Conservation (phyloP, 2,888 invertebrate species). For the Argyra leucocephala region DNA sequence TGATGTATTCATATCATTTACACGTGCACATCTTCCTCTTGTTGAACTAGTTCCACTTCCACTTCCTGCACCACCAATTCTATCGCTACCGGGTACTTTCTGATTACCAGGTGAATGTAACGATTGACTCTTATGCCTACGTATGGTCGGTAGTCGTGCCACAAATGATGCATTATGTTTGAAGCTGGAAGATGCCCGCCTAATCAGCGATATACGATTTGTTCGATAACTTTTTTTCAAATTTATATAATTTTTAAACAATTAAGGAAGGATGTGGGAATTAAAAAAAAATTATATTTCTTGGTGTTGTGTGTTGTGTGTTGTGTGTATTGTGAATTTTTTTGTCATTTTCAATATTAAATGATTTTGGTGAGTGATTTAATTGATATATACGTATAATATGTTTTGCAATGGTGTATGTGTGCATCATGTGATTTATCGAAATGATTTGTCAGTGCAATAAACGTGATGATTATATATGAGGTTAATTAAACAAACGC, state of each 20-base stretch:
- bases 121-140: conserved; percentile 69
- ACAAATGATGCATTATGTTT: conserved; percentile 91
- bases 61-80: neutral
- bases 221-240: conserved; percentile 28
- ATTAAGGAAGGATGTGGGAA: neutral
- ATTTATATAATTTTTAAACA: conserved; percentile 10
- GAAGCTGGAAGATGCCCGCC: conserved; percentile 72
- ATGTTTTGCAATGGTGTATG: too few relatives aligned
- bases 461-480: too few relatives aligned
- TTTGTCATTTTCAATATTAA: neutral
- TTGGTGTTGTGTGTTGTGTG: neutral
- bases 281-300: neutral
- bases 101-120: conserved; percentile 58
- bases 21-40: conserved; percentile 47
- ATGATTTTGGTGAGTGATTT: too few relatives aligned
- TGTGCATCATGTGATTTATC: too few relatives aligned
- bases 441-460: too few relatives aligned
- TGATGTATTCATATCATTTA: conserved; percentile 63
- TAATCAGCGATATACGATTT: conserved; percentile 42
- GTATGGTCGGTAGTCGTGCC: conserved; percentile 78
- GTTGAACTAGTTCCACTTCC: conserved; percentile 24
- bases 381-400: too few relatives aligned
- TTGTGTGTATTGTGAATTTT: neutral
- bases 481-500: too few relatives aligned
- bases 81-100: conserved; percentile 7